A percentile compares a stretch with the other conserved stretches of the same genome.
These are phyloP conservation scores for Encarsia formosa DNA, from an alignment of 2,888 invertebrate genomes.

Conservation along the genomic window DNA sequence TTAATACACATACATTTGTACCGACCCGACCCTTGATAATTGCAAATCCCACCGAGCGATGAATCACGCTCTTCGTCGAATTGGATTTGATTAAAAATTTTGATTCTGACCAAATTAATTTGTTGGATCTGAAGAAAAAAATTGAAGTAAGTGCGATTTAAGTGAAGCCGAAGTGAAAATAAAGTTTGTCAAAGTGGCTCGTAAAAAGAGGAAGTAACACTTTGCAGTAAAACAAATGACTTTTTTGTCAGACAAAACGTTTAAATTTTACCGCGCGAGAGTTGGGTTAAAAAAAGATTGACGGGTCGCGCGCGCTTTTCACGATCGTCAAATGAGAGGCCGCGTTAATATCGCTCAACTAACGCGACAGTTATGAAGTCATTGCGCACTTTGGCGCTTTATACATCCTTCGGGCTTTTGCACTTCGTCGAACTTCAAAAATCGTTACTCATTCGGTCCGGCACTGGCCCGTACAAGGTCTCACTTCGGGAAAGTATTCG, in stretches of 20 bases:
- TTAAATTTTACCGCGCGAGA: not conserved
- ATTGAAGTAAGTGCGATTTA: too few relatives aligned
- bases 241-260: slow-evolving; percentile 6
- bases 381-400: slow-evolving; percentile 6
- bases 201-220: not conserved
- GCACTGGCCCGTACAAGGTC: slow-evolving; percentile 11
- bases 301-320: too few relatives aligned
- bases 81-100: too few relatives aligned
- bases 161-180: too few relatives aligned
- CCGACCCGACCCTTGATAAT: too few relatives aligned
- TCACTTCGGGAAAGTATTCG: slow-evolving; percentile 4
- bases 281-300: slow-evolving; percentile 1
- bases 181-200: not conserved
- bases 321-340: slow-evolving; percentile 7
- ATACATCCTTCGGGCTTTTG: slow-evolving; percentile 7
- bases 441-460: slow-evolving; percentile 9
- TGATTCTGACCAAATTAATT: too few relatives aligned
- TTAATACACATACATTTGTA: too few relatives aligned
- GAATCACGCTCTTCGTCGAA: too few relatives aligned
- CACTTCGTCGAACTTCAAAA: slow-evolving; percentile 21
- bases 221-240: slow-evolving; percentile 13
- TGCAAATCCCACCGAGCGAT: too few relatives aligned
- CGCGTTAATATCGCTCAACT: slow-evolving; percentile 25
- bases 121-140: too few relatives aligned
- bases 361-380: slow-evolving; percentile 25